Evolutionary conservation across 2,797 vertebrate species (phyloP).

Genomic region (Thalassophryne amazonica): DNA sequence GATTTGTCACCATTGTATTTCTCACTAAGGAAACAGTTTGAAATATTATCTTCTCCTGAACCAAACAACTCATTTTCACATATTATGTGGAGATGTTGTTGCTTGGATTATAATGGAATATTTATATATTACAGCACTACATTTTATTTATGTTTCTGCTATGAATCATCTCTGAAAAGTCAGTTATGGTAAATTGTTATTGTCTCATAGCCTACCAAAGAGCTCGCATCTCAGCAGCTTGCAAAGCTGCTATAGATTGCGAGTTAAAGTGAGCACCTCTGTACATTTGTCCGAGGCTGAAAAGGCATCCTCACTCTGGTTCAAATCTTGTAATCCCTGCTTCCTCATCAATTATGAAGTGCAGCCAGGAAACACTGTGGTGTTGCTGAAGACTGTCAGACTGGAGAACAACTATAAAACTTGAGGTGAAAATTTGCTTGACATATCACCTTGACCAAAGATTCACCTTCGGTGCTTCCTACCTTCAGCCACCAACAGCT

Average conservation of each 20-base stretch:
- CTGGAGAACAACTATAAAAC: conserved; percentile 29
- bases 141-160: background rate
- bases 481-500: conserved; percentile 20
- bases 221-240: background rate
- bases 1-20: conserved; percentile 3
- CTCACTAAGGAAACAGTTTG: background rate
- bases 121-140: conserved; percentile 8
- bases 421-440: conserved; percentile 49
- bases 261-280: conserved; percentile 25
- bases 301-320: conserved; percentile 40
- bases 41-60: conserved; percentile 6
- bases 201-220: conserved; percentile 5
- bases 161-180: conserved; percentile 4
- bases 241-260: conserved; percentile 17
- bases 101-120: conserved; percentile 4
- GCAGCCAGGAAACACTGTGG: conserved; percentile 53
- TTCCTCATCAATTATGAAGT: conserved; percentile 71
- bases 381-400: conserved; percentile 55
- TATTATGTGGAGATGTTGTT: background rate
- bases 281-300: conserved; percentile 30
- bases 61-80: background rate
- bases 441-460: conserved; percentile 64
- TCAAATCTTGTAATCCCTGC: conserved; percentile 58
- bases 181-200: conserved; percentile 19
- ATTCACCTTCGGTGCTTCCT: conserved; percentile 11